Percentiles rank a stretch among this genome's conserved stretches.
phyloP scores from a whole-genome alignment of 2,888 invertebrate species.

The Toxonevra muliebris region DNA sequence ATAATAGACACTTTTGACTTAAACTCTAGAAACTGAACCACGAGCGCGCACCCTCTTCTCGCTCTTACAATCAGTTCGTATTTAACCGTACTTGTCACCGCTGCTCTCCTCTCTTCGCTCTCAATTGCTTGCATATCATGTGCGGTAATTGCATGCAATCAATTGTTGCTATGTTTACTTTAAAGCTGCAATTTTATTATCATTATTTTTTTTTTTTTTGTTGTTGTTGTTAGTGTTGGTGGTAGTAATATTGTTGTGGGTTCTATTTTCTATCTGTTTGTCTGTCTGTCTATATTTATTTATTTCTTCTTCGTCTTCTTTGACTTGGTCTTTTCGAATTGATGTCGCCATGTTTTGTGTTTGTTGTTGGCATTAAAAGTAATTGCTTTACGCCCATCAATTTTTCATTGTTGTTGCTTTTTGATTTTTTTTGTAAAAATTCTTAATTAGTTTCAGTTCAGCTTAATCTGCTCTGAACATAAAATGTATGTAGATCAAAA shows the following conservation, averaged over 20 bases:
- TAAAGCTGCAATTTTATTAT: not conserved
- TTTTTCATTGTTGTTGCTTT: not conserved
- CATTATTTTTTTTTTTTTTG: not conserved
- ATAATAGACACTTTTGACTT: conserved; percentile 41
- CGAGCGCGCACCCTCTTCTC: no score
- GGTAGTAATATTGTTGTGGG: not conserved
- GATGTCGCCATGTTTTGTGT: no score
- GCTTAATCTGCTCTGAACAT: no score
- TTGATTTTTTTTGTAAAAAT: not conserved
- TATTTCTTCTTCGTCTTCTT: no score
- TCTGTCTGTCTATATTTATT: no score
- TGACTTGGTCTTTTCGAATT: no score
- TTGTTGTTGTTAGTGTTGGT: not conserved
- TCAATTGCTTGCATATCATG: not conserved
- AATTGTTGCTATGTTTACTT: no score
- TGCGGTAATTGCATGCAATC: no score
- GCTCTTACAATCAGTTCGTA: not conserved
- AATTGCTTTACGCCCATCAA: conserved; percentile 5
- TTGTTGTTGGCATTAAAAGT: not conserved
- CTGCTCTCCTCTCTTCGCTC: not conserved
- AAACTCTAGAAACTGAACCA: conserved; percentile 10
- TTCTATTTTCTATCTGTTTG: no score
- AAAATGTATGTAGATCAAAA: no score
- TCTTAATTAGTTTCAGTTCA: no score
- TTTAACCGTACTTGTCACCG: not conserved